Evolutionary conservation across 2,888 invertebrate genomes (phyloP), one percentile per base, ranked within the genome.

Genomic region (Dorcus hopei): DNA sequence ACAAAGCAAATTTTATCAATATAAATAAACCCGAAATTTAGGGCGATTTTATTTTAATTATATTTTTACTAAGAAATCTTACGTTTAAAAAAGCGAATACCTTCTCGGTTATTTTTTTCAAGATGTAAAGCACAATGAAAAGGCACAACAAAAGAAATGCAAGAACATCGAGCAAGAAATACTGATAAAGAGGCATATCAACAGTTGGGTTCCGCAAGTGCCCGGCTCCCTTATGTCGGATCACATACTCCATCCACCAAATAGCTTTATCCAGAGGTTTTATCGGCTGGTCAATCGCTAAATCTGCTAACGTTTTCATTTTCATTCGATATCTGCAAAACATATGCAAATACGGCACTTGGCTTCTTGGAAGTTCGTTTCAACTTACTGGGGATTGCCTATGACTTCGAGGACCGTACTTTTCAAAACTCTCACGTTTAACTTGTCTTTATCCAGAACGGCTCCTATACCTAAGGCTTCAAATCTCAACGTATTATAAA

Each of bases 381-480:
- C 51, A 57, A 68, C 70, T 68, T 65, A 72, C 70, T 54, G 63
- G 49, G 65, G 65, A 61, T 70, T 64, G 8, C 39, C 61, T 49
- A 71, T 62, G 40, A 71, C 51, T 61, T 68, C 68, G 2, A 61
- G 23, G 43, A 73, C 65, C 50, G 70, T 67, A 19, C 59, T 61
- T 49, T 64, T 63, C 9, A 73, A 62, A 33, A 69, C 68, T 23
- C 66, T 66, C 47, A 64, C 49, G 53, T 65, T 9, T 67, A 68
- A 51, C 72, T 69, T 9, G 58, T 60, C 45, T 61, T 49, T 58
- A 54, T 58, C 58, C 50, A 23, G 11, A 11, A 23, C 43, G 19
- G 45, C 47, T 40, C 42, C 45, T 50, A 54, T 43, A 50, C 40
- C 45, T 6, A 49, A 42, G 26, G 43, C 42, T 50, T 19, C 45